A percentile compares a stretch with the other conserved stretches of the same genome.
Conservation (phyloP, 1,140 invertebrate species). For the Mylabris phalerata region DNA sequence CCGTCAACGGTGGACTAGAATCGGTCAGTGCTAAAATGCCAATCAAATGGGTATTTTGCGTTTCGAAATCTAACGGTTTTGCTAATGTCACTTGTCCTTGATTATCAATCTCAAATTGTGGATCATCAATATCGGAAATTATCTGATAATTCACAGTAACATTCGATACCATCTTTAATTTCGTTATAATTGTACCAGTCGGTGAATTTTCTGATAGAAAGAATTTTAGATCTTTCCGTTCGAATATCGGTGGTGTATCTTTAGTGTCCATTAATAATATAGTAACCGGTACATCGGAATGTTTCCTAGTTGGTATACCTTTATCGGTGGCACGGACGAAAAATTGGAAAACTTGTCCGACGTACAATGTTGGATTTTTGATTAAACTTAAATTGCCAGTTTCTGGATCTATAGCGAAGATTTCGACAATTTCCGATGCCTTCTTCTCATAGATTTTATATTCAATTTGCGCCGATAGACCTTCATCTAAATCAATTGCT, state of each 20-base stretch:
- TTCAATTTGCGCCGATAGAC: conserved; percentile 51
- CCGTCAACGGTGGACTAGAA: conserved; percentile 64
- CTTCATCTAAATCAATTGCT: conserved; percentile 59
- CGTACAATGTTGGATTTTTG: conserved; percentile 41
- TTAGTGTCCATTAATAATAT: conserved; percentile 66
- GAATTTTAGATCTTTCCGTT: conserved; percentile 63
- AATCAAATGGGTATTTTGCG: conserved; percentile 62
- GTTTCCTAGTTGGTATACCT: conserved; percentile 57
- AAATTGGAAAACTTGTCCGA: conserved; percentile 76
- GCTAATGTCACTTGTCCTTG: conserved; percentile 66
- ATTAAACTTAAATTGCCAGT: conserved; percentile 45
- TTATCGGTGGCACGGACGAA: conserved; percentile 81
- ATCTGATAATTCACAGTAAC: conserved; percentile 59
- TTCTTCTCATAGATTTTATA: conserved; percentile 62
- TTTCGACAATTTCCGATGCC: conserved; percentile 48
- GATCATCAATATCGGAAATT: conserved; percentile 54
- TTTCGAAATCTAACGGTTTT: conserved; percentile 70
- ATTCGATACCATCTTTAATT: conserved; percentile 52
- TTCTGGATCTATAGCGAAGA: conserved; percentile 57
- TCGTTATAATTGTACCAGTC: conserved; percentile 58
- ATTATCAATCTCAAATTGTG: conserved; percentile 67
- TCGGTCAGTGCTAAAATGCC: conserved; percentile 75
- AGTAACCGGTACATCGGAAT: conserved; percentile 73
- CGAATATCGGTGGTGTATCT: conserved; percentile 64
- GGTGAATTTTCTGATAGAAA: conserved; percentile 73